Base-by-base conservation (phyloP, 2,113 vertebrate species). In the Uria aalge region DNA sequence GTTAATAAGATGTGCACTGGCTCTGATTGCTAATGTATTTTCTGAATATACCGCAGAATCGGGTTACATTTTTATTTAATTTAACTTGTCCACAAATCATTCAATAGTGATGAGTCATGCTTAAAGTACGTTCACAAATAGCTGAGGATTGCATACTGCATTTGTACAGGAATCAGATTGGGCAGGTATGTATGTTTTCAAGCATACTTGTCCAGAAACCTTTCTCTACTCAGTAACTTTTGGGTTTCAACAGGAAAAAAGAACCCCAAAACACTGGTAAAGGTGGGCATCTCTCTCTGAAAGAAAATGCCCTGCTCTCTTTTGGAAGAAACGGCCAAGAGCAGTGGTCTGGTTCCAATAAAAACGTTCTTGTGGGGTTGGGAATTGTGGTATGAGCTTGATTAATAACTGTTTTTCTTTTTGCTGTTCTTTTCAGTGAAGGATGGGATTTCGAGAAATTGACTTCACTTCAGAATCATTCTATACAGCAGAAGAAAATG, bases 401-500 rank as follows among this genome's bases (percentile, higher is more conserved):
- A 71, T 82, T 77, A 85, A 45, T 74, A 57, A 68, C n/a, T 57
- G 19, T 19, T 56, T 62, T 94, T 55, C 29, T 84, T 63, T 26
- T 5, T 90, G 30, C 36, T 95, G 20, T 66, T 91, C 36, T 94
- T 85, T 97, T 57, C 84, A 98, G 97, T 96, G 90, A 83, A 27
- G 24, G 67, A 80, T n/a, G 85, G 4, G 11, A 47, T 74, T 85
- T 77, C 26, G 74, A 82, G 80, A 53, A 92, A 62, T 5, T 97
- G 92, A 98, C 76, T 81, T 76, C 26, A 34, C 38, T 90, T 90
- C 36, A 52, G 81, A 62, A 57, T 85, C 6, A 29, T 85, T 85
- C 80, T 73, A 73, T 23, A 41, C 38, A 62, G 34, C 79, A 56
- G 72, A 88, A 72, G 64, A 52, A 79, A 81, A 50, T 15, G 20